Evolutionary conservation across 2,888 invertebrate genomes (phyloP).

Genomic region (Lithophane ornitopus): DNA sequence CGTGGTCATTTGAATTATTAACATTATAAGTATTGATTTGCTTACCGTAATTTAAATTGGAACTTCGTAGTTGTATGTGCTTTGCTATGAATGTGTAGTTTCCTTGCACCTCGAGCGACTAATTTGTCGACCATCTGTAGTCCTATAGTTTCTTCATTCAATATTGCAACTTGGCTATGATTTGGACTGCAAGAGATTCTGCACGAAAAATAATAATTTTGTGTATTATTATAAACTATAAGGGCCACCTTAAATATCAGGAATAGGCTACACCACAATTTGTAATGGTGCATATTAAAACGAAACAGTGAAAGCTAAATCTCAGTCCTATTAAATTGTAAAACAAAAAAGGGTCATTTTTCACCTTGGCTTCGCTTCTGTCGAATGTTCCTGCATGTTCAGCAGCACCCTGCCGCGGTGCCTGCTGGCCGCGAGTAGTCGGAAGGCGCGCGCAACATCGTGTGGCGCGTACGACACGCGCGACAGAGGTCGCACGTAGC

Average conservation of each 20-base stretch:
- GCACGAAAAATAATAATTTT: constrained; percentile 17
- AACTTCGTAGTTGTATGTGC: constrained; percentile 48
- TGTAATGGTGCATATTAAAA: not conserved
- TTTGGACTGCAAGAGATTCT: constrained; percentile 63
- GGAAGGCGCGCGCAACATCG: constrained; percentile 50
- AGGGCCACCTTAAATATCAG: not conserved
- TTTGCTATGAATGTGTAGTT: constrained; percentile 65
- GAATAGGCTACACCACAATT: not conserved
- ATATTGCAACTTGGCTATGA: constrained; percentile 65
- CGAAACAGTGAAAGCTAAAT: not conserved
- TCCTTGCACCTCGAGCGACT: constrained; percentile 74
- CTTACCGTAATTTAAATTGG: constrained; percentile 68
- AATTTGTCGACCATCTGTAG: constrained; percentile 72
- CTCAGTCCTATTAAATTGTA: not conserved
- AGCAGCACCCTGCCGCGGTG: constrained; percentile 61
- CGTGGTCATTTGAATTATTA: not conserved
- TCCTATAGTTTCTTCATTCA: constrained; percentile 69
- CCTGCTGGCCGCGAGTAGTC: constrained; percentile 37
- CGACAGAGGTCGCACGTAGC: constrained; percentile 78
- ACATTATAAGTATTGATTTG: not conserved
- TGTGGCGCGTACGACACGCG: constrained; percentile 69
- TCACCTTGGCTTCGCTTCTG: constrained; percentile 65
- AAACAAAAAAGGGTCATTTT: not conserved
- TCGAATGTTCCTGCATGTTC: constrained; percentile 30
- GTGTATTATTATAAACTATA: not conserved